Conservation (phyloP, 2,797 vertebrate genomes). For the Poecilia gillii region DNA sequence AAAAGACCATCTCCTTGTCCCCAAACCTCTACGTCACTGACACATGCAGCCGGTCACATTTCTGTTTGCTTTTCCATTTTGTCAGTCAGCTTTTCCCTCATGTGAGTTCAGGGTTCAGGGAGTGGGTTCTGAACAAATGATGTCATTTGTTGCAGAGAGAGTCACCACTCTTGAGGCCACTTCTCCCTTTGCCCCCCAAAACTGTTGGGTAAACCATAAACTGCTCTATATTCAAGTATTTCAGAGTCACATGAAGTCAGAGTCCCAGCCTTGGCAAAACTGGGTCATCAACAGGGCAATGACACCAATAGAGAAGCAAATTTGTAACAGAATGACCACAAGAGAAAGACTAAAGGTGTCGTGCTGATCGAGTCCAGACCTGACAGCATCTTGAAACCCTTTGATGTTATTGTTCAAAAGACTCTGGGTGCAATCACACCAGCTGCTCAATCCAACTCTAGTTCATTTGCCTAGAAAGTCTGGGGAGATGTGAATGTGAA, state of each 20-base stretch:
- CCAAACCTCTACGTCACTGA: not conserved
- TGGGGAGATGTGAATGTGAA: no score
- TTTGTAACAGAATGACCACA: not conserved
- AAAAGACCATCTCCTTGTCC: not conserved
- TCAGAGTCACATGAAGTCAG: not conserved
- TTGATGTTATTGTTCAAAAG: not conserved
- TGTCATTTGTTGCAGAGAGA: not conserved
- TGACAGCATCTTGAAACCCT: not conserved
- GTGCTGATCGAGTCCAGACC: not conserved
- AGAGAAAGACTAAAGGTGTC: not conserved
- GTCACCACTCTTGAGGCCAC: not conserved
- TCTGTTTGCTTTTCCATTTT: not conserved
- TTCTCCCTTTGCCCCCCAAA: not conserved
- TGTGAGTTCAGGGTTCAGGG: not conserved
- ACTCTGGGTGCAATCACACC: not conserved
- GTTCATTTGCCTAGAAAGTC: no score
- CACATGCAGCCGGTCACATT: not conserved
- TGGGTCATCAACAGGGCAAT: not conserved
- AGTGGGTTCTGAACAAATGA: not conserved
- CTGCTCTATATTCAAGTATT: not conserved
- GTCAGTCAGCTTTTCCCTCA: conserved; percentile 1
- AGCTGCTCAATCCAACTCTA: no score
- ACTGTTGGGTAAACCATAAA: not conserved
- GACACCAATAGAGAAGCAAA: not conserved
- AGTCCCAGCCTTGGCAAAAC: not conserved